Conservation (phyloP, 2,113 vertebrate genomes). For the Clarias gariepinus region DNA sequence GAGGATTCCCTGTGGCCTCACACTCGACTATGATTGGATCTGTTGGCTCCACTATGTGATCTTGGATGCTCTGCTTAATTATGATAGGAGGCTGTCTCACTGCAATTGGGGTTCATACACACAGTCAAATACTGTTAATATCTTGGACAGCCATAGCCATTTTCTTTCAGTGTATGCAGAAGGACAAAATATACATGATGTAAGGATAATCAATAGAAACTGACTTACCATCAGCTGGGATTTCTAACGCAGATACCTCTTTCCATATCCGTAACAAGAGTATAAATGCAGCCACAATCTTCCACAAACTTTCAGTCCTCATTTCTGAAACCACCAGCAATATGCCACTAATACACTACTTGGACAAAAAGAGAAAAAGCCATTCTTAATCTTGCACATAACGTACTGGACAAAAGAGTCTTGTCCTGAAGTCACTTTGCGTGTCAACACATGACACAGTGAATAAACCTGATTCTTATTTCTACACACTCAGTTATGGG, state of each 20-base stretch:
- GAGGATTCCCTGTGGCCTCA: constrained; percentile 91
- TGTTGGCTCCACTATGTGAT: constrained; percentile 92
- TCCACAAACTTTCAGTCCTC: constrained; percentile 63
- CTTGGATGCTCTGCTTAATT: constrained; percentile 89
- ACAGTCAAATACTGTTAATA: neutral
- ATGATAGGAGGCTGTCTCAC: constrained; percentile 95
- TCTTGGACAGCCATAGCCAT: neutral
- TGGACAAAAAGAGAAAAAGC: constrained; percentile 21
- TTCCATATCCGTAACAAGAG: constrained; percentile 75
- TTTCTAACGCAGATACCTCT: constrained; percentile 75
- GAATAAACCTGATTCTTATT: constrained; percentile 2
- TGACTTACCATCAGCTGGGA: constrained; percentile 87
- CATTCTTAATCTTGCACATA: constrained; percentile 14
- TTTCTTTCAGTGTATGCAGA: neutral
- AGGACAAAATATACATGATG: neutral
- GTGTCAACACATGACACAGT: neutral
- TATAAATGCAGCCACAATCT: constrained; percentile 53
- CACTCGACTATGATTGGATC: constrained; percentile 94
- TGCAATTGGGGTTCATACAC: constrained; percentile 59
- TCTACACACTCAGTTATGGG: neutral
- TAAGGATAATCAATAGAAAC: neutral
- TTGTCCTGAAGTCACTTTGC: constrained; percentile 9
- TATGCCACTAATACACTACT: constrained; percentile 38
- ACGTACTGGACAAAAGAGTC: neutral
- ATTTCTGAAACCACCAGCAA: constrained; percentile 68